Evolutionary conservation across 2,113 vertebrate genomes (phyloP), one percentile per base, ranked within the genome.

Genomic region (Anhinga rufa): DNA sequence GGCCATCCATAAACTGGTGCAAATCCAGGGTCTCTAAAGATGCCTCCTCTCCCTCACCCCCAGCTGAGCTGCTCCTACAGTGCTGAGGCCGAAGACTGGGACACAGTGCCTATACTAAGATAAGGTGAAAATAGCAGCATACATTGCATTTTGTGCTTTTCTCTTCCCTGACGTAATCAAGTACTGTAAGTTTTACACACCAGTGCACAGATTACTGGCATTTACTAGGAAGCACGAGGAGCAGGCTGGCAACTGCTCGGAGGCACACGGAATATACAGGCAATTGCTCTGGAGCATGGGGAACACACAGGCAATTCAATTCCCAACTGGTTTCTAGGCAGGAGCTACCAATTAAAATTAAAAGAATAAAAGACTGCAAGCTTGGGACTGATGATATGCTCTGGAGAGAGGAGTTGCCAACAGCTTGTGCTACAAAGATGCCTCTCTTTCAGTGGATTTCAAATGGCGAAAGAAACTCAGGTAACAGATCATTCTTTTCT

Each of bases 331-430:
- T 93, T 97, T 96, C 89, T 82, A 95, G 94, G 95, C 95, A 97
- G 96, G 94, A 97, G 93, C 87, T 93, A 94, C 93, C 97, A 97
- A 97, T 97, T 97, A 97, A 96, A 96, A 97, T 96, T 94, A 96
- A 95, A 97, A 93, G 91, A 95, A 97, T 91, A 91, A 96, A 96
- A 95, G 82, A 72, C 78, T 8, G 24, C 74, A 82, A 95, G 93
- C 91, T 84, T 94, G 81, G 82, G 88, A 85, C 89, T 92, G 90
- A 95, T 94, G 88, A 95, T 96, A 70, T 12, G 65, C 91, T 96
- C 84, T 92, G 89, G 95, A 97, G 95, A 95, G 91, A 82, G 87
- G 62, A 95, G 90, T 89, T 97, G 95, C 95, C 94, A 95, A 76
- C 85, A 97, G 96, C 93, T 97, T 94, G 94, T 92, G 93, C 91